These are phyloP conservation scores for Acyrthosiphon pisum DNA, from an alignment of 1,140 invertebrate species.

Conservation along the genomic window DNA sequence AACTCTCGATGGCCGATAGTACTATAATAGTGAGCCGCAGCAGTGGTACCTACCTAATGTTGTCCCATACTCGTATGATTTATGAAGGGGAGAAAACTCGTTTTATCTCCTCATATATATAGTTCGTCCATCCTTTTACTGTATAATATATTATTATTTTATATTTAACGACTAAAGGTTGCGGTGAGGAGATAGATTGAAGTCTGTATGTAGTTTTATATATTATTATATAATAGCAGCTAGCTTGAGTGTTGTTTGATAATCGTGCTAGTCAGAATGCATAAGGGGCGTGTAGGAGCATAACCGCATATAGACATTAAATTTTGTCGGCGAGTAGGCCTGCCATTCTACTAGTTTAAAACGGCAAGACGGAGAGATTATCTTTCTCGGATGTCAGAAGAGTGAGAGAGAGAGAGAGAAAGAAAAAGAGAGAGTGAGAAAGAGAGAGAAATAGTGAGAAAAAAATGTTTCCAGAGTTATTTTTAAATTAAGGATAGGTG, in stretches of 20 bases:
- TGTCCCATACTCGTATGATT: background rate
- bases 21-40: too few relatives aligned
- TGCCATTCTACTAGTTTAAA: background rate
- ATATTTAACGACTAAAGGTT: background rate
- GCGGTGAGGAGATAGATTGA: background rate
- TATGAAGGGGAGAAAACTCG: constrained; percentile 3
- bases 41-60: background rate
- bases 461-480: background rate
- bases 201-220: background rate
- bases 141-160: background rate
- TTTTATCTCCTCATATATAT: background rate
- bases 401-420: background rate
- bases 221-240: background rate
- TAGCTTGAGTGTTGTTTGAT: background rate
- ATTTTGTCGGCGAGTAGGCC: background rate
- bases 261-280: background rate
- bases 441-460: background rate
- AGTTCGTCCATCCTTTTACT: background rate
- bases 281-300: background rate
- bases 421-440: too few relatives aligned
- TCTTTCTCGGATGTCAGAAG: background rate
- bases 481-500: background rate
- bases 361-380: background rate
- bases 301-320: background rate
- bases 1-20: background rate